phyloP scores from a whole-genome alignment of 2,888 invertebrate species.

The Bombylius major region DNA sequence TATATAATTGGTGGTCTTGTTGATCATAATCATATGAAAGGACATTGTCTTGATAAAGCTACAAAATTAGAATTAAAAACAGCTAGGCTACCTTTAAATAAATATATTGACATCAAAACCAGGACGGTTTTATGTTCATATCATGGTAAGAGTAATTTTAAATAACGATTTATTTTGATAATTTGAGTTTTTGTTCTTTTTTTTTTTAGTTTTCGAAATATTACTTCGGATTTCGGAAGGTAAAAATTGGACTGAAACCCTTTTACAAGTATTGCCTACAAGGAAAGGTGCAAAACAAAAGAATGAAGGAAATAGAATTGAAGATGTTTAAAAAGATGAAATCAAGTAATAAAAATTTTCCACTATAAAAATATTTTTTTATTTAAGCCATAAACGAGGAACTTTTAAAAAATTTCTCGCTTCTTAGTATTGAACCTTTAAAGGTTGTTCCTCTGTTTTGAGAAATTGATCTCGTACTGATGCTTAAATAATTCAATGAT shows the following conservation, averaged over 20 bases:
- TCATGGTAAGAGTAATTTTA: conserved; percentile 53
- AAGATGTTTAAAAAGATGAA: too few species aligned
- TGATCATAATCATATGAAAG: conserved; percentile 95
- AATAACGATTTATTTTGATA: not conserved
- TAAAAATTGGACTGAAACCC: conserved; percentile 63
- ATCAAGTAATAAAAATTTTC: too few species aligned
- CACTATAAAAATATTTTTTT: too few species aligned
- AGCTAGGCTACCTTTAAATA: conserved; percentile 75
- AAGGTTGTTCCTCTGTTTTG: too few species aligned
- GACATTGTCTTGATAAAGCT: conserved; percentile 74
- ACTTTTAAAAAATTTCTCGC: too few species aligned
- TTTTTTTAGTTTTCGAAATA: conserved; percentile 64
- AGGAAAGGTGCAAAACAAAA: conserved; percentile 55
- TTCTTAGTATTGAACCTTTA: too few species aligned
- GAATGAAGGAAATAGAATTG: conserved; percentile 31
- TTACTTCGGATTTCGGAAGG: conserved; percentile 64
- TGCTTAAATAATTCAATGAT: too few species aligned
- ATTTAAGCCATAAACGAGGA: too few species aligned
- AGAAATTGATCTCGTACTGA: too few species aligned
- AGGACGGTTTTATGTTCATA: conserved; percentile 90
- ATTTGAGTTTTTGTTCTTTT: conserved; percentile 1
- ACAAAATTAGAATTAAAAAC: conserved; percentile 62
- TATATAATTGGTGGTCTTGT: conserved; percentile 96
- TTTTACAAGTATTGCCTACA: conserved; percentile 62
- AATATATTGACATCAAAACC: conserved; percentile 82